These are phyloP conservation scores for Teleopsis dalmanni DNA, from an alignment of 1,140 invertebrate genomes.

Conservation along the genomic window DNA sequence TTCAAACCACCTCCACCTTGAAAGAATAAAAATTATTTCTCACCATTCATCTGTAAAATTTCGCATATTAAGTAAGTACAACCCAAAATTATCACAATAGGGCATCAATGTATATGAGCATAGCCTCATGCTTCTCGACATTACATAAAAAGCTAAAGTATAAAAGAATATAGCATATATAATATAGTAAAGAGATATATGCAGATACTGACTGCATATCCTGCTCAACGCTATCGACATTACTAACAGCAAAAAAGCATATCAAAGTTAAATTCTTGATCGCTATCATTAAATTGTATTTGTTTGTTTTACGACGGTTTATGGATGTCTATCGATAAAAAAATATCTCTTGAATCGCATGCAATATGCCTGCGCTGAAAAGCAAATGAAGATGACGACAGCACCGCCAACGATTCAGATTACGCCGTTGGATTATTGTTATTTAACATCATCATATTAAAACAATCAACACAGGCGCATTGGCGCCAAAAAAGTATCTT, in stretches of 20 bases:
- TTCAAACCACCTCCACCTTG: no score
- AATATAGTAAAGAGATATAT: no score
- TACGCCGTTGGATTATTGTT: conserved; percentile 42
- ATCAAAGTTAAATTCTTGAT: no score
- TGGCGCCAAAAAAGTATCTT: no score
- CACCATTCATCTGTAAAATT: conserved; percentile 11
- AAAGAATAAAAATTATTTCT: conserved; percentile 9
- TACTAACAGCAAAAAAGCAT: no score
- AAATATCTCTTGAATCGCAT: conserved; percentile 17
- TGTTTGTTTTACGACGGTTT: conserved; percentile 11
- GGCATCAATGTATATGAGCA: no score
- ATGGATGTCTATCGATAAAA: conserved; percentile 2
- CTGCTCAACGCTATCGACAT: no score
- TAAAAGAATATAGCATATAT: no score
- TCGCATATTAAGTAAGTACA: conserved; percentile 17
- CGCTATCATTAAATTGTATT: conserved; percentile 15
- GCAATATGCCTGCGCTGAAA: conserved; percentile 21
- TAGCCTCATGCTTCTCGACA: no score
- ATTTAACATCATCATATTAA: conserved; percentile 46
- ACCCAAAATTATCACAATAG: conserved; percentile 17
- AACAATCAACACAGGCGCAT: conserved; percentile 37
- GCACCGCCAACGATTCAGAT: conserved; percentile 19
- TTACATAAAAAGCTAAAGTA: no score
- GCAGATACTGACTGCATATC: no score
- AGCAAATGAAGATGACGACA: not conserved